Evolutionary conservation across 2,888 invertebrate species (phyloP).

Genomic region (Epistrophella euchroma): DNA sequence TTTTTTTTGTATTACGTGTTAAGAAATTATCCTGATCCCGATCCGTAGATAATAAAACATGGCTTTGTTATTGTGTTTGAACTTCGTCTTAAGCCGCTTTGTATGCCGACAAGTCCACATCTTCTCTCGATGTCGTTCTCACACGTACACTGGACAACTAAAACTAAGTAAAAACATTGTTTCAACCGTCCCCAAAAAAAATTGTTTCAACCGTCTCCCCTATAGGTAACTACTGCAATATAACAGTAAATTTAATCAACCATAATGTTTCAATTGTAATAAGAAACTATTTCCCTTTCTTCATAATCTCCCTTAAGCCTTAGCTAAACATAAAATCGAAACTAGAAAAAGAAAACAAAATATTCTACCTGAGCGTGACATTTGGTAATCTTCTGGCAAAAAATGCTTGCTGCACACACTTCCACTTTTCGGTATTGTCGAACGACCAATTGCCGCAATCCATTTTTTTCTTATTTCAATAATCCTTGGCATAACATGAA

Average conservation of each 20-base stretch:
- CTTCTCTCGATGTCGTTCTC: too few relatives aligned
- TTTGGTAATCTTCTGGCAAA: conserved; percentile 64
- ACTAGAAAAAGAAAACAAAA: neutral
- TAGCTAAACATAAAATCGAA: neutral
- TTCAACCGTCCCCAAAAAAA: too few relatives aligned
- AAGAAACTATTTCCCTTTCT: neutral
- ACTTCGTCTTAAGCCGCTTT: too few relatives aligned
- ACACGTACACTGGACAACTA: too few relatives aligned
- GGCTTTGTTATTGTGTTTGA: too few relatives aligned
- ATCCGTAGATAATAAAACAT: too few relatives aligned
- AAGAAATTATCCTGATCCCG: too few relatives aligned
- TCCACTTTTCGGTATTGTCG: conserved; percentile 69
- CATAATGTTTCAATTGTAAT: neutral
- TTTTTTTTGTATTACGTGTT: too few relatives aligned
- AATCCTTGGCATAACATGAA: conserved; percentile 63
- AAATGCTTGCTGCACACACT: conserved; percentile 71
- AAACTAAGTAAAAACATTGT: too few relatives aligned
- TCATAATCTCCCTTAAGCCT: neutral
- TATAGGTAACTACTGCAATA: too few relatives aligned
- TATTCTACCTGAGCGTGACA: conserved; percentile 67
- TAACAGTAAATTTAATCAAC: neutral
- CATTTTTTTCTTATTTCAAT: conserved; percentile 59
- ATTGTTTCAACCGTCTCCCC: too few relatives aligned
- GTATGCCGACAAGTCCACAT: too few relatives aligned
- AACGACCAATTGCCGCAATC: conserved; percentile 68